Evolutionary conservation across 35 echinoderm and acorn worm species (phyloP).

Genomic region (Lytechinus variegatus): DNA sequence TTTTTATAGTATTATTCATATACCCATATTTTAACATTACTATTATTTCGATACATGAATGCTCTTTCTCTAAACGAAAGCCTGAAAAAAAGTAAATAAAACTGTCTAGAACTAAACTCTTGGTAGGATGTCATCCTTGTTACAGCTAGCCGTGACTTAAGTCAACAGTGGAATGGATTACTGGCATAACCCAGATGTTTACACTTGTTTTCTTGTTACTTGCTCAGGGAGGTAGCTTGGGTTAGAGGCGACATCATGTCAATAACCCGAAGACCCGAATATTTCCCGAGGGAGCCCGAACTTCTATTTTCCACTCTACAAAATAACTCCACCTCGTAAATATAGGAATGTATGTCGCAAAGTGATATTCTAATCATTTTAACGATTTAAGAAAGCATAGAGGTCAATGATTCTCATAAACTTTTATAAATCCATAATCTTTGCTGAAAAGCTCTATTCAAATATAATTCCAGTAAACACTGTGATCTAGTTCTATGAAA

Average conservation of each 20-base stretch:
- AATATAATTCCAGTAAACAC: not conserved
- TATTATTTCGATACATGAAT: no score
- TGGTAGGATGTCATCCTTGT: constrained; percentile 27
- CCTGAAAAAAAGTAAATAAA: not conserved
- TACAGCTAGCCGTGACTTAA: constrained; percentile 48
- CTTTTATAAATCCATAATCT: not conserved
- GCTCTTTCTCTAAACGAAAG: not conserved
- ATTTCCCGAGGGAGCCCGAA: constrained; percentile 37
- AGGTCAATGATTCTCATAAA: constrained; percentile 34
- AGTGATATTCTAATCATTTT: constrained; percentile 38
- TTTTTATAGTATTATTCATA: no score
- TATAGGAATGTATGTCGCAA: constrained; percentile 13
- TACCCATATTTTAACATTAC: no score
- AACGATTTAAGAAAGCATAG: constrained; percentile 7
- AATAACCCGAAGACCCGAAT: constrained; percentile 47
- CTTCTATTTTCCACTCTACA: constrained; percentile 38
- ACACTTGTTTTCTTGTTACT: constrained; percentile 51
- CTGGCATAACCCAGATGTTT: constrained; percentile 49
- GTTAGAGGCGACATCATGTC: constrained; percentile 30
- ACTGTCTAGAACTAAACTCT: not conserved
- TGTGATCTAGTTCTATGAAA: constrained; percentile 12
- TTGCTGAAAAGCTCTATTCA: not conserved
- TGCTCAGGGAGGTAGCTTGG: constrained; percentile 42
- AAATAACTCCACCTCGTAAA: constrained; percentile 33
- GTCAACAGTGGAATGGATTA: constrained; percentile 49